phyloP scores from a whole-genome alignment of 1,140 invertebrate genomes.

The Heterodera carotae region DNA sequence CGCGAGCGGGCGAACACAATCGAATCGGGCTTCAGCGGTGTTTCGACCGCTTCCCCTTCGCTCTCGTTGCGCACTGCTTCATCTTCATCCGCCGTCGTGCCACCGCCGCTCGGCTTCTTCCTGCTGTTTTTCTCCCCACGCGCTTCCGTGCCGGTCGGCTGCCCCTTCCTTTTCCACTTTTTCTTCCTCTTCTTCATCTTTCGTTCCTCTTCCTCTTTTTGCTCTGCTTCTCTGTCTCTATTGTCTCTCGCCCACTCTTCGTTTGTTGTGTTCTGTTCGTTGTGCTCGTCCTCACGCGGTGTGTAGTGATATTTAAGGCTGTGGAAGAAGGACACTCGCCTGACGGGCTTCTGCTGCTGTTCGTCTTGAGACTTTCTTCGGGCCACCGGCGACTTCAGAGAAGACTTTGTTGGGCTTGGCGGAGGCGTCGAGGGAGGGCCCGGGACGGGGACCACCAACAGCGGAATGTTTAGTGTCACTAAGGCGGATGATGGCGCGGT shows the following conservation, averaged over 20 bases:
- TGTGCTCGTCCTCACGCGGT: constrained; percentile 11
- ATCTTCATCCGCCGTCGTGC: not conserved
- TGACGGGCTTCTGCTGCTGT: not conserved
- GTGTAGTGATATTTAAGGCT: constrained; percentile 30
- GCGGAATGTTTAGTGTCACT: not conserved
- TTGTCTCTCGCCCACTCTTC: not conserved
- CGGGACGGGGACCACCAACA: not conserved
- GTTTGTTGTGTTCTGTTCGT: not conserved
- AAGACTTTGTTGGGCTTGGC: constrained; percentile 16
- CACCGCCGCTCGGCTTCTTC: not conserved
- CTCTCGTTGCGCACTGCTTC: not conserved
- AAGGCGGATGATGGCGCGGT: not conserved
- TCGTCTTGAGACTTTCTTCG: constrained; percentile 18
- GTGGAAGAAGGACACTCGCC: constrained; percentile 21
- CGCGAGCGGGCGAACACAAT: constrained; percentile 28
- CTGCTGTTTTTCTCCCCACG: not conserved
- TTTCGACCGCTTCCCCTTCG: not conserved
- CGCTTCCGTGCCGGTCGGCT: not conserved
- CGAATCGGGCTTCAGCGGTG: constrained; percentile 26
- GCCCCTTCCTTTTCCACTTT: not conserved
- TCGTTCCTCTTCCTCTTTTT: constrained; percentile 3
- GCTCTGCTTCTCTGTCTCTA: too few relatives aligned
- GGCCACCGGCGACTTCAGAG: constrained; percentile 13
- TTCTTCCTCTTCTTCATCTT: constrained; percentile 2
- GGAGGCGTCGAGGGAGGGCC: too few relatives aligned